Conservation (phyloP, 2,888 invertebrate species). For the Exocentrus adspersus region DNA sequence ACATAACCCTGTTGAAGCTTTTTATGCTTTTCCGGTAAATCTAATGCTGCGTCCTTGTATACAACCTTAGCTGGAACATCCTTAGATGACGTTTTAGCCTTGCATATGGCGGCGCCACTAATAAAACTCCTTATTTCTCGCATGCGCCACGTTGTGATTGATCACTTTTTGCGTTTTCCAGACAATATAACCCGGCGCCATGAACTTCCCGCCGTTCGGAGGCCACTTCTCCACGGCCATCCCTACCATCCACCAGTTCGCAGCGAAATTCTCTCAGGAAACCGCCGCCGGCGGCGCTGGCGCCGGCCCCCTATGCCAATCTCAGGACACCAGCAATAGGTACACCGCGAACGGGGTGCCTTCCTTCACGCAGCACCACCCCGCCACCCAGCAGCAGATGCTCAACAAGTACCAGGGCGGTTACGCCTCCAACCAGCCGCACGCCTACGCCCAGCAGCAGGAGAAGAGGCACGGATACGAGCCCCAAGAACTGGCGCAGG, state of each 20-base stretch:
- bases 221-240: slow-evolving; percentile 81
- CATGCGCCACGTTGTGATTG: not conserved
- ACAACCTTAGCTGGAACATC: no score
- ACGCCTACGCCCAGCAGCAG: slow-evolving; percentile 53
- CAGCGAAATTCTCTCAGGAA: slow-evolving; percentile 74
- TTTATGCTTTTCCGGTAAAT: no score
- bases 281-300: slow-evolving; percentile 46
- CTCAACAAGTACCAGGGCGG: slow-evolving; percentile 54
- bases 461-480: slow-evolving; percentile 58
- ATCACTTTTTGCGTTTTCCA: slow-evolving; percentile 1
- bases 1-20: no score
- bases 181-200: slow-evolving; percentile 55
- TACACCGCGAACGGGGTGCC: slow-evolving; percentile 65
- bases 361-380: slow-evolving; percentile 63
- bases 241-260: slow-evolving; percentile 85
- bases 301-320: slow-evolving; percentile 38
- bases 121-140: no score
- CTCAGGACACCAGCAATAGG: slow-evolving; percentile 53
- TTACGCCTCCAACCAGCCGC: slow-evolving; percentile 59
- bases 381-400: slow-evolving; percentile 56
- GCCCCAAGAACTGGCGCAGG: slow-evolving; percentile 58
- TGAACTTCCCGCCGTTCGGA: slow-evolving; percentile 90
- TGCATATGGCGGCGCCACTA: no score
- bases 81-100: no score
- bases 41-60: no score